phyloP scores from a whole-genome alignment of 2,888 invertebrate species.

The Sphaeridia pumilis region DNA sequence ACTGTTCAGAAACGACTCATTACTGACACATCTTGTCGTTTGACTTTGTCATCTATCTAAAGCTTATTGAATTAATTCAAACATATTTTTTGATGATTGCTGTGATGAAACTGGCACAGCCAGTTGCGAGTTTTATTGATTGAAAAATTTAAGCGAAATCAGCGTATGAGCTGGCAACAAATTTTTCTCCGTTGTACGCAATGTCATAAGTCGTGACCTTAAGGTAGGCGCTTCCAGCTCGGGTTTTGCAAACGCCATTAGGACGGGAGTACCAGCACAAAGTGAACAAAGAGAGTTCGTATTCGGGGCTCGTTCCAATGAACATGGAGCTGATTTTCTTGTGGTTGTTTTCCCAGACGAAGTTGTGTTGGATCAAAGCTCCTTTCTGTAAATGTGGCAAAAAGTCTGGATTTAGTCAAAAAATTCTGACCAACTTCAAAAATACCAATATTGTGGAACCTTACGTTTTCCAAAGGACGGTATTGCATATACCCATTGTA shows the following conservation, averaged over 20 bases:
- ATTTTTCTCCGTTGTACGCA: conserved; percentile 60
- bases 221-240: conserved; percentile 57
- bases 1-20: too few species aligned
- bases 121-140: too few species aligned
- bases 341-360: conserved; percentile 54
- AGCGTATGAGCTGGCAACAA: conserved; percentile 70
- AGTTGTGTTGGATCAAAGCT: conserved; percentile 55
- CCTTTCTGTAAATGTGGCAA: conserved; percentile 25
- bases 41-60: too few species aligned
- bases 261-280: conserved; percentile 69
- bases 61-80: too few species aligned
- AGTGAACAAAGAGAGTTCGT: conserved; percentile 80
- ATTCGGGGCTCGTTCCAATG: conserved; percentile 76
- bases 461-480: conserved; percentile 4
- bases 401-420: too few species aligned
- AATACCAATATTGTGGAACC: background rate
- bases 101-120: too few species aligned
- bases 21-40: too few species aligned
- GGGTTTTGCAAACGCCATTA: conserved; percentile 60
- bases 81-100: too few species aligned
- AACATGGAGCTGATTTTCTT: conserved; percentile 70
- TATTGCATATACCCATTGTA: conserved; percentile 64
- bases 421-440: background rate
- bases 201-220: conserved; percentile 61
- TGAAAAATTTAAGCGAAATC: conserved; percentile 44